These are phyloP conservation scores for Phaetusa simplex DNA, from an alignment of 2,113 vertebrate genomes.

Conservation along the genomic window DNA sequence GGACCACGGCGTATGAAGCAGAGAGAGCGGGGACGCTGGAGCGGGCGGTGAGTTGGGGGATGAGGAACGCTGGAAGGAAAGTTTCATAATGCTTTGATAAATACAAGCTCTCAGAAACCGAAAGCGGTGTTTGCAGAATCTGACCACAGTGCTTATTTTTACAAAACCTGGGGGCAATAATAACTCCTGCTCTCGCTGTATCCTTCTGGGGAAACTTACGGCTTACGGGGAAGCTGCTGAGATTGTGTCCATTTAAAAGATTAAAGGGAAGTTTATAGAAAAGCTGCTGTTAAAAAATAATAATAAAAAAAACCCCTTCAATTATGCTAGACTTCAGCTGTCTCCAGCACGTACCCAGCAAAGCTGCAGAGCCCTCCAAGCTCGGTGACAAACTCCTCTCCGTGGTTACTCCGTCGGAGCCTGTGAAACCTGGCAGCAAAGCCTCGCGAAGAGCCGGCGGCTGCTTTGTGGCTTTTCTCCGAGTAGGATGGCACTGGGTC, in stretches of 20 bases:
- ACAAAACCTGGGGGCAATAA: neutral
- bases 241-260: neutral
- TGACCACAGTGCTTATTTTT: neutral
- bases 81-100: neutral
- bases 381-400: neutral
- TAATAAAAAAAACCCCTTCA: neutral
- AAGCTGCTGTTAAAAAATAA: neutral
- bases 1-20: rapidly evolving
- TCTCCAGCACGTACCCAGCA: neutral
- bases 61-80: neutral
- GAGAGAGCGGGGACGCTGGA: rapidly evolving
- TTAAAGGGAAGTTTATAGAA: neutral
- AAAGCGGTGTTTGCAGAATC: neutral
- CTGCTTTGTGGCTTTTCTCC: neutral
- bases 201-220: neutral
- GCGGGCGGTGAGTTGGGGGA: neutral
- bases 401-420: neutral
- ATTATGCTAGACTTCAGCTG: neutral
- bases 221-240: neutral
- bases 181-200: neutral
- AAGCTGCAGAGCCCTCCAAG: neutral
- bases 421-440: neutral
- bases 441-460: rapidly evolving
- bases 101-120: neutral
- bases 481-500: neutral